phyloP scores from a whole-genome alignment of 2,797 vertebrate species.

The Lutjanus argentimaculatus region DNA sequence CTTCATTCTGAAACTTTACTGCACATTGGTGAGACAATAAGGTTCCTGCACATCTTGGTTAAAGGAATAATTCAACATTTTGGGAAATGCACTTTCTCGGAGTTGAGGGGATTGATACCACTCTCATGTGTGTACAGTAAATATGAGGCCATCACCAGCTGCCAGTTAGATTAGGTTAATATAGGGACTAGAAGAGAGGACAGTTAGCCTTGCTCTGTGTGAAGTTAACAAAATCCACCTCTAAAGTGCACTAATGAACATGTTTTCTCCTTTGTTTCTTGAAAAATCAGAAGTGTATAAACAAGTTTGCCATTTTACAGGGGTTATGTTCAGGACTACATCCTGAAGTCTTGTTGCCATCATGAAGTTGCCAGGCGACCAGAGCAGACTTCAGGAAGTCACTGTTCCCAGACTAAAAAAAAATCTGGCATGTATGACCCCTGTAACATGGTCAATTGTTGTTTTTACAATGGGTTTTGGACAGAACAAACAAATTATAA shows the following conservation, averaged over 20 bases:
- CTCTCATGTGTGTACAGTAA: neutral
- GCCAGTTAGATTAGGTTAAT: neutral
- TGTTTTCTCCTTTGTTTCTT: neutral
- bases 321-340: neutral
- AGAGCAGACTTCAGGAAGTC: neutral
- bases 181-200: neutral
- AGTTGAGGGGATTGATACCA: neutral
- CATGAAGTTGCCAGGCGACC: neutral
- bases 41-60: constrained; percentile 1
- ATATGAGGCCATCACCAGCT: neutral
- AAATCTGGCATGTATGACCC: neutral
- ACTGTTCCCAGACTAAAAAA: neutral
- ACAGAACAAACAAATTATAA: neutral
- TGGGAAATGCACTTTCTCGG: neutral
- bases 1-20: neutral
- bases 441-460: neutral
- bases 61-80: constrained; percentile 1
- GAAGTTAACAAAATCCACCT: neutral
- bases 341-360: neutral
- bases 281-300: neutral
- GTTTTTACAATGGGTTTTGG: neutral
- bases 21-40: neutral
- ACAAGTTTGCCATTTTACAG: neutral
- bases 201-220: neutral
- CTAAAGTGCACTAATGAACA: neutral